A percentile compares a stretch with the other conserved stretches of the same genome.
phyloP scores from a whole-genome alignment of 2,888 invertebrate species.

The Cotesia congregata region DNA sequence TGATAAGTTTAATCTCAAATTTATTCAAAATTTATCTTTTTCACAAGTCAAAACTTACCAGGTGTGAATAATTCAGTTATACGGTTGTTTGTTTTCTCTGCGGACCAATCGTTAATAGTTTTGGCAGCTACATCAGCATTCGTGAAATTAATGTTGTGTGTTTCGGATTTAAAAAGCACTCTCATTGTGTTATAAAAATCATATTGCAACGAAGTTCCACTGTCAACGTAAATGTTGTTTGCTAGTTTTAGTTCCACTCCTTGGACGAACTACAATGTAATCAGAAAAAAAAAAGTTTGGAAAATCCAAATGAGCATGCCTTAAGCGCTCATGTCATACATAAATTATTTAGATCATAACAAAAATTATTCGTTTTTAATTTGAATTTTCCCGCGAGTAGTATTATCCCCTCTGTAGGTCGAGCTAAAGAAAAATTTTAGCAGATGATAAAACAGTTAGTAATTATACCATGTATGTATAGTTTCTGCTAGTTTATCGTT shows the following conservation, averaged over 20 bases:
- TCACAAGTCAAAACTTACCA: background rate
- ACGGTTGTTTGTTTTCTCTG: slow-evolving; percentile 81
- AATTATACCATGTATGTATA: too few species aligned
- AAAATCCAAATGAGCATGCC: too few species aligned
- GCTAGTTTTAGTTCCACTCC: slow-evolving; percentile 77
- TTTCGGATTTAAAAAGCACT: slow-evolving; percentile 76
- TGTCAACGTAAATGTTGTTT: slow-evolving; percentile 78
- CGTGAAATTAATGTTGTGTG: slow-evolving; percentile 76
- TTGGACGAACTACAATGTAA: slow-evolving; percentile 55
- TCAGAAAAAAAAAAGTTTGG: background rate
- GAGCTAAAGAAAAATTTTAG: too few species aligned
- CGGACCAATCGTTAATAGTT: slow-evolving; percentile 84
- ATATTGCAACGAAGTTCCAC: slow-evolving; percentile 71
- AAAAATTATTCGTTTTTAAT: too few species aligned
- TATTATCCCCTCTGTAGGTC: too few species aligned
- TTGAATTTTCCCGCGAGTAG: too few species aligned
- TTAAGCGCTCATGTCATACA: too few species aligned
- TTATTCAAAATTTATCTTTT: too few species aligned
- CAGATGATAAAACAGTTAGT: too few species aligned
- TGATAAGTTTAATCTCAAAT: too few species aligned
- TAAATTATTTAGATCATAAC: too few species aligned
- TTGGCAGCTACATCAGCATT: slow-evolving; percentile 66
- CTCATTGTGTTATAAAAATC: slow-evolving; percentile 74
- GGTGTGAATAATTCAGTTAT: slow-evolving; percentile 80
- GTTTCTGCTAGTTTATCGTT: too few species aligned